Evolutionary conservation across 1,140 invertebrate genomes (phyloP).

Genomic region (Pseudomyrmex flavicornis): DNA sequence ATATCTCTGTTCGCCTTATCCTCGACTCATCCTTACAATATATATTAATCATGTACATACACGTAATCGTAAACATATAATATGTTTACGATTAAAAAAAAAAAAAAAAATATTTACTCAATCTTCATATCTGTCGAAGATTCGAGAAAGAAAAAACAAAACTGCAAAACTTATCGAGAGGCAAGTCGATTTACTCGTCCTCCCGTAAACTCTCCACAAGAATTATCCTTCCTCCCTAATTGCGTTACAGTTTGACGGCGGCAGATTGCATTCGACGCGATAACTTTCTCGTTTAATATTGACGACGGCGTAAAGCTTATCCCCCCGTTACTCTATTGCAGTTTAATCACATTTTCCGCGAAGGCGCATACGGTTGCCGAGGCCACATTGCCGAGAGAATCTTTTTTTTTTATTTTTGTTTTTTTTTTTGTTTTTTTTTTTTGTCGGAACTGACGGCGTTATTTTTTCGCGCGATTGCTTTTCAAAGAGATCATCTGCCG

Average conservation of each 20-base stretch:
- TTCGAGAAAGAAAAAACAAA: neutral
- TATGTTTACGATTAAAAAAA: neutral
- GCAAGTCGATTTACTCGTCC: neutral
- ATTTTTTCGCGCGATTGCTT: slow-evolving; percentile 45
- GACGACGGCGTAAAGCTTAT: slow-evolving; percentile 28
- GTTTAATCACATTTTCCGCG: slow-evolving; percentile 45
- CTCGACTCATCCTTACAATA: too few species aligned
- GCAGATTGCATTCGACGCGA: slow-evolving; percentile 42
- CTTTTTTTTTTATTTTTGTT: neutral
- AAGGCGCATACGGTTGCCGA: slow-evolving; percentile 16
- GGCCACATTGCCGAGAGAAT: neutral
- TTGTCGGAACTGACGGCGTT: slow-evolving; percentile 1
- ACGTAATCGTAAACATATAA: neutral
- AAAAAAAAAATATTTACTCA: neutral
- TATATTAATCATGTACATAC: too few species aligned
- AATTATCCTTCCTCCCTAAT: slow-evolving; percentile 27
- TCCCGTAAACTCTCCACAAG: neutral
- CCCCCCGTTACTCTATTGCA: slow-evolving; percentile 19
- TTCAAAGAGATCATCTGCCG: slow-evolving; percentile 37
- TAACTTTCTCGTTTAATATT: slow-evolving; percentile 54
- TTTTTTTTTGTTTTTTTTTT: too few species aligned
- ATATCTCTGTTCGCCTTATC: too few species aligned
- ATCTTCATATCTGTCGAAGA: neutral
- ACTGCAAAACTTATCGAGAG: neutral
- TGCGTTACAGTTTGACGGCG: slow-evolving; percentile 36